Percentiles rank a stretch among this genome's conserved stretches.
Evolutionary conservation across 2,113 vertebrate species (phyloP).

Genomic region (Macquaria australasica): DNA sequence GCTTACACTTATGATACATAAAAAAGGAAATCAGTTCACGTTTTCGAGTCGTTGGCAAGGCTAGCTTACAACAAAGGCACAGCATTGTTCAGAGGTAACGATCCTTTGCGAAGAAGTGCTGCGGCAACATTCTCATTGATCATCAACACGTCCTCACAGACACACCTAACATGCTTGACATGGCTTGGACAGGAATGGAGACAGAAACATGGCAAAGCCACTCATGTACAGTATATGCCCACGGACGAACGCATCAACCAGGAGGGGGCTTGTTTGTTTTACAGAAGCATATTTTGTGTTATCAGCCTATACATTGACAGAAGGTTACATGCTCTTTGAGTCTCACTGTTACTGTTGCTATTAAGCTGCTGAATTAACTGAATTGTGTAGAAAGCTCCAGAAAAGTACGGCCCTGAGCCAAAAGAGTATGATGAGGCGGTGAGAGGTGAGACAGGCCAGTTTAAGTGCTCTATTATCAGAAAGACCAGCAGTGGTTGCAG

Average conservation of each 20-base stretch:
- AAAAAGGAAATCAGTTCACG: slow-evolving; percentile 74
- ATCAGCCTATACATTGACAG: slow-evolving; percentile 39
- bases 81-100: slow-evolving; percentile 87
- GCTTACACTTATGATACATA: slow-evolving; percentile 73
- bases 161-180: slow-evolving; percentile 72
- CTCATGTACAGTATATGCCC: slow-evolving; percentile 46
- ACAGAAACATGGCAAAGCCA: slow-evolving; percentile 55
- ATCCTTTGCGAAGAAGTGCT: slow-evolving; percentile 85
- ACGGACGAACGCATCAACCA: slow-evolving; percentile 51
- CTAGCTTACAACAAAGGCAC: slow-evolving; percentile 90
- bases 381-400: slow-evolving; percentile 58
- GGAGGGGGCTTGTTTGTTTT: slow-evolving; percentile 37
- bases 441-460: slow-evolving; percentile 54
- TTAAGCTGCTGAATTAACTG: slow-evolving; percentile 56
- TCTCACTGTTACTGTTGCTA: slow-evolving; percentile 40
- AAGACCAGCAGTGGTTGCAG: slow-evolving; percentile 56
- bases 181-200: slow-evolving; percentile 60
- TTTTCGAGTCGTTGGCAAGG: slow-evolving; percentile 86
- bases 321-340: slow-evolving; percentile 57
- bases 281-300: slow-evolving; percentile 51
- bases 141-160: slow-evolving; percentile 64
- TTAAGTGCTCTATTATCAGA: slow-evolving; percentile 66
- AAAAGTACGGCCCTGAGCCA: slow-evolving; percentile 80
- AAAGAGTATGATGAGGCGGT: slow-evolving; percentile 55
- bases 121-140: slow-evolving; percentile 74